Evolutionary conservation across 1,140 invertebrate species (phyloP).

Genomic region (Drosophila kikkawai): DNA sequence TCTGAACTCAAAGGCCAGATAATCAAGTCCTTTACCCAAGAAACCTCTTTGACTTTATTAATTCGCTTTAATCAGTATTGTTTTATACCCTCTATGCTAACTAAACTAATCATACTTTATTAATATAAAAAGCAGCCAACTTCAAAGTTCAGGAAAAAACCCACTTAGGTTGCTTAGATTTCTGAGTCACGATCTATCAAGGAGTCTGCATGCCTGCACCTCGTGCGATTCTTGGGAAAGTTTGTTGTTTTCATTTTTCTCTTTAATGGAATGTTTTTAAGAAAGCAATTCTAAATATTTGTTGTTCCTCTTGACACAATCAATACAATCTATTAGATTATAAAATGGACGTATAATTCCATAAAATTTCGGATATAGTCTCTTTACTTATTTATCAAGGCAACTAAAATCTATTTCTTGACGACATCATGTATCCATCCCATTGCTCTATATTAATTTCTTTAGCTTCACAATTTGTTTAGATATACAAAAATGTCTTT

Average conservation of each 20-base stretch:
- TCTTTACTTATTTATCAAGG: too few relatives aligned
- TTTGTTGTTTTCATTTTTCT: not conserved
- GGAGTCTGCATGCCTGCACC: constrained; percentile 7
- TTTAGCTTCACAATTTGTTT: not conserved
- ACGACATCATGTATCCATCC: not conserved
- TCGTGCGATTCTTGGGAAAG: constrained; percentile 7
- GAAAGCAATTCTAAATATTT: not conserved
- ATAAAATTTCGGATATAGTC: too few relatives aligned
- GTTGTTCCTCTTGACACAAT: not conserved
- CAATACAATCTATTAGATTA: not conserved
- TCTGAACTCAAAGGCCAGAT: not conserved
- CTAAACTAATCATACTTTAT: not conserved
- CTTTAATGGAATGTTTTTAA: not conserved
- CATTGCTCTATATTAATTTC: too few relatives aligned
- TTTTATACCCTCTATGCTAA: not conserved
- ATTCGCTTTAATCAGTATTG: not conserved
- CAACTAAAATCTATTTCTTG: not conserved
- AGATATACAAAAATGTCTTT: not conserved
- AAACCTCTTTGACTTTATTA: constrained; percentile 13
- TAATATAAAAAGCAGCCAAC: not conserved
- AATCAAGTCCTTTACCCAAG: constrained; percentile 1
- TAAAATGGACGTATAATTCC: too few relatives aligned
- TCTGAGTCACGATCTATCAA: constrained; percentile 9
- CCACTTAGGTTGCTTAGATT: not conserved
- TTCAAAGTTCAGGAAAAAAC: constrained; percentile 24